These are phyloP conservation scores for Adineta ricciae DNA, from an alignment of 2,888 invertebrate species.

Conservation along the genomic window DNA sequence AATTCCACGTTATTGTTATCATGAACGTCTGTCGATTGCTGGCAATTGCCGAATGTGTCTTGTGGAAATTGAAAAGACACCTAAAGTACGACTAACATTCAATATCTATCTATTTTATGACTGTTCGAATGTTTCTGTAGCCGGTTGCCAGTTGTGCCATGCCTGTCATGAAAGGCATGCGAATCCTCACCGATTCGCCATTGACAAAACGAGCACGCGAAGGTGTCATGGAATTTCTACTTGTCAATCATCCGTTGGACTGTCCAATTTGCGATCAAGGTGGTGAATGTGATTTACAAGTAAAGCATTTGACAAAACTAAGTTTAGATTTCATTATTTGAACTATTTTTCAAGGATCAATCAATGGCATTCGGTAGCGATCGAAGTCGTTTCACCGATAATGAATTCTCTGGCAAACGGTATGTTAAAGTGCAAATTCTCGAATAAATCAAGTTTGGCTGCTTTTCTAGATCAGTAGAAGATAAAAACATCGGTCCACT, in stretches of 20 bases:
- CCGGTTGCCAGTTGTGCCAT: constrained; percentile 98
- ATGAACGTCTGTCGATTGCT: constrained; percentile 91
- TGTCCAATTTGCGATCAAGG: constrained; percentile 98
- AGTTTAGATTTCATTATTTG: too few relatives aligned
- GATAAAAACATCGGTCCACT: constrained; percentile 97
- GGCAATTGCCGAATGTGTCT: constrained; percentile 94
- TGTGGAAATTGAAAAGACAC: constrained; percentile 94
- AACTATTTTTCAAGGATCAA: constrained; percentile 61
- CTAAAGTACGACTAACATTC: constrained; percentile 58
- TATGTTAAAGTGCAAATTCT: constrained; percentile 45
- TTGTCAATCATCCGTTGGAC: constrained; percentile 95
- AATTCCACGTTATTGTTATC: constrained; percentile 97
- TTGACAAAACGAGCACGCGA: constrained; percentile 66
- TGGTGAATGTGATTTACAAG: constrained; percentile 57
- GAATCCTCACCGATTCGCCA: constrained; percentile 90
- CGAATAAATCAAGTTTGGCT: too few relatives aligned
- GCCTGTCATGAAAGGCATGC: constrained; percentile 99
- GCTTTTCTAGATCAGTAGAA: constrained; percentile 53
- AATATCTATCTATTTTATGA: not conserved
- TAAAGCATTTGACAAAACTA: not conserved
- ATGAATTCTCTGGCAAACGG: constrained; percentile 76
- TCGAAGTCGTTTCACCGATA: constrained; percentile 82
- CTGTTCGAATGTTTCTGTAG: constrained; percentile 43
- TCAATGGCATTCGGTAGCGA: constrained; percentile 89
- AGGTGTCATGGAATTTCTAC: constrained; percentile 95